Base-by-base conservation (phyloP, 2,797 vertebrate species). In the Esox masquinongy region DNA sequence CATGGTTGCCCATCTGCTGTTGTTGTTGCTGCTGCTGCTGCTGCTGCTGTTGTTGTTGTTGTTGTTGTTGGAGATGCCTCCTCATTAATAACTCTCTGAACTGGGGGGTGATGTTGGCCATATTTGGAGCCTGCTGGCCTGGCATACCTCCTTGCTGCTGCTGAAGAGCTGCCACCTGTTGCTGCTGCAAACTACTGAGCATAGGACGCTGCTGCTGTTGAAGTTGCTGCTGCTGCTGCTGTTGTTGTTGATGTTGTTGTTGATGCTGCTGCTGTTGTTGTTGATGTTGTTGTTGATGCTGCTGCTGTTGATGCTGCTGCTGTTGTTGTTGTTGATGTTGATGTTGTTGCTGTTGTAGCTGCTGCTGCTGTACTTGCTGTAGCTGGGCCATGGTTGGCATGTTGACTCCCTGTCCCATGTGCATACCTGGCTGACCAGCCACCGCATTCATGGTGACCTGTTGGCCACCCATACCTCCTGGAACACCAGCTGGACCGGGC, bases 1-100 rank as follows among this genome's bases (percentile, higher is more conserved):
- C 93, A 19, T 98, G 97, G 84, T 95, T 97, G 87, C 96, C 95
- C 59, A 95, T 95, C 72, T 96, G 96, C 22, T 95, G 93, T 0
- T 90, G 88, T 0, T 90, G 90, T 0, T 90, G 88, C 0, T 90
- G 90, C 0, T 95, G 94, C 0, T 94, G 94, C 15, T 96, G 94
- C 74, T 96, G 95, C 0, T 94, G 94, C 0, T 95, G 95, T 3
- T 79, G 73, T 16, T 85, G 83, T 16, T 95, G 95, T 3, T 79
- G 73, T 16, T 85, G 83, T 16, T 93, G 92, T 66, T 95, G 94
- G 68, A 90, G 83, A 29, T 95, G 94, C 19, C 95, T 92, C 77
- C 96, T 95, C 88, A 98, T 90, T 9, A 99, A 82, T 71, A 97
- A 81, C 75, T 99, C 97, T 91, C 97, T 93, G 70, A 97, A 96